phyloP scores from a whole-genome alignment of 2,888 invertebrate genomes.

The Trachelus tabidus region DNA sequence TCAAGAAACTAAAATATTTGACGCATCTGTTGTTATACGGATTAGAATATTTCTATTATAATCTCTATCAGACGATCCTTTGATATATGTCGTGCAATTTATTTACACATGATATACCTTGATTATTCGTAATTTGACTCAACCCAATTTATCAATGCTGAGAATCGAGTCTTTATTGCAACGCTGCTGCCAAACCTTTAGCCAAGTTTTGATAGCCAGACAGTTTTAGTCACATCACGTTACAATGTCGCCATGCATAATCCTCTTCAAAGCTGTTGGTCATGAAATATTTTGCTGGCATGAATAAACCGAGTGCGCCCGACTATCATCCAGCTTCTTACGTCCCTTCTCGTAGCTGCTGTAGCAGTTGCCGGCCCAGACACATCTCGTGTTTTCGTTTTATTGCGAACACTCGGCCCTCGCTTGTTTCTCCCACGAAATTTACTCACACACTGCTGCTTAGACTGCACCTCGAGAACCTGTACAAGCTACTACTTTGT shows the following conservation, averaged over 20 bases:
- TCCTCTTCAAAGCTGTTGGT: slow-evolving; percentile 38
- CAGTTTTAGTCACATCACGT: slow-evolving; percentile 42
- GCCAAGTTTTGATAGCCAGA: slow-evolving; percentile 47
- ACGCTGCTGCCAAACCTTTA: slow-evolving; percentile 21
- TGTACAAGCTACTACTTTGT: slow-evolving; percentile 30
- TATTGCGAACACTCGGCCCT: slow-evolving; percentile 30
- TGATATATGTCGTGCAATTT: too few relatives aligned
- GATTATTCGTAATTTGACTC: neutral
- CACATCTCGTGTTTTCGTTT: slow-evolving; percentile 29
- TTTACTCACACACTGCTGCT: slow-evolving; percentile 27
- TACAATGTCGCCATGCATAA: slow-evolving; percentile 46
- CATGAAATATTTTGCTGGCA: slow-evolving; percentile 50
- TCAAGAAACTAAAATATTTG: neutral
- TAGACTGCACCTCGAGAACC: slow-evolving; percentile 24
- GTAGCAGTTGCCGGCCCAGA: slow-evolving; percentile 26
- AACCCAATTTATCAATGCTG: neutral
- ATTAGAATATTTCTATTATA: neutral
- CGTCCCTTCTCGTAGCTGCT: slow-evolving; percentile 8
- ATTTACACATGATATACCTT: neutral
- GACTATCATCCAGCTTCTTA: neutral
- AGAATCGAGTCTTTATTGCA: neutral
- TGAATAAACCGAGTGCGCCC: slow-evolving; percentile 45
- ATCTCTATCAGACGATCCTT: neutral
- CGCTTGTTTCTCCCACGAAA: slow-evolving; percentile 24
- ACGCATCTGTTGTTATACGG: neutral